Base-by-base conservation (phyloP, 2,888 invertebrate genomes). In the Cerastis leucographa region DNA sequence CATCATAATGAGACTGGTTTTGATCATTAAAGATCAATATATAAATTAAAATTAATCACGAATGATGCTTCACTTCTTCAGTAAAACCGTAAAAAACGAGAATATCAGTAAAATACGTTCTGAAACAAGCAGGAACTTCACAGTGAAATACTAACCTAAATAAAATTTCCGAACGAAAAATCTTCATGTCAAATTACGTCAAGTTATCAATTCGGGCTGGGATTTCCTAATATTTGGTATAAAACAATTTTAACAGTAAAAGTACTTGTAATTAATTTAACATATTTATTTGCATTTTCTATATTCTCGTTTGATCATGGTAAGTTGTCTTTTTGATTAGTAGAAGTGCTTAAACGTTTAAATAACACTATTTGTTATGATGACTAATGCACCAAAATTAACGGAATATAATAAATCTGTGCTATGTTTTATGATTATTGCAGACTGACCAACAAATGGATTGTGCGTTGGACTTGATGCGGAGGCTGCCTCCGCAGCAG, bases 381-480 rank as follows among this genome's bases (percentile, higher is more conserved):
- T 96, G 96, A 96, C 96, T 96, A 96, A 96, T 96, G 90, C 93
- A 87, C 85, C 76, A 89, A 90, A 91, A 91, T 92, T 88, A 89
- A 89, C 89, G 73, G 80, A 87, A 85, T 88, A 84, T 62, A 81
- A 56, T 67, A 83, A 88, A 89, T 89, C 85, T 90, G 82, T 86
- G 84, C 71, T 89, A 76, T 87, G 79, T 88, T 86, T 90, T 83
- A 81, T 80, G 74, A 79, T 83, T 84, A 86, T 96, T 95, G 79
- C 94, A 99, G 99, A 98, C 98, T 94, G 99, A 99, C 94, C 98
- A 99, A 96, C 99, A 99, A 97, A 98, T 99, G 97, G 99, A 99
- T 97, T 99, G 99, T 97, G 99, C 99, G 71, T 97, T 99, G 90
- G 99, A 99, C 97, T 97, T 99, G 93, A 99, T 99, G 99, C 97